Evolutionary conservation across 2,888 invertebrate species (phyloP), one percentile per base, ranked within the genome.

Genomic region (Eupeodes luniger): DNA sequence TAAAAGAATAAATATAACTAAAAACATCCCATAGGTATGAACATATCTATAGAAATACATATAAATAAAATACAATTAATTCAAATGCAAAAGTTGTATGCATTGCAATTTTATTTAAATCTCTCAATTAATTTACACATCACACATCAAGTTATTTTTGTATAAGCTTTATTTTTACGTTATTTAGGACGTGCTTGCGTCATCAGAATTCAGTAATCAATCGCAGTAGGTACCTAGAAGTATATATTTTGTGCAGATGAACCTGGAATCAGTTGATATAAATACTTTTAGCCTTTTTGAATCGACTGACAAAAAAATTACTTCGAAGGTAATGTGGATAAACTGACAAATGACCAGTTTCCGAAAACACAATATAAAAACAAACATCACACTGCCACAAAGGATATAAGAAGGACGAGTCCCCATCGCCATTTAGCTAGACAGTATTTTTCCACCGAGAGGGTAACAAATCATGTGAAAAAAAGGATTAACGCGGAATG

Each of bases 381-480:
- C 27, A 47, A 44, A 47, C n/a, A 7, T 19, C 36, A 27, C 49
- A 27, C 12, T 53, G 51, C 27, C 36, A 62, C 57, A 53, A 4
- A 53, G 61, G 27, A 79, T 53, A 79, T 53, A 76, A 61, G 66
- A 64, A 44, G 34, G 44, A 57, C 55, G 44, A 27, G 40, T 51
- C 27, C 34, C 12, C 2, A n/a, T 27, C 27, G 27, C 2, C 27
- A 27, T 27, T 27, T 47, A 57, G 84, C 72, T 79, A 67, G 47
- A 70, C 80, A 80, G 57, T 51, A 55, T 49, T 55, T 69, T 62
- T 27, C 27, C 55, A 69, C 14, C 44, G 81, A 77, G 72, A 77
- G 72, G 69, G 69, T 62, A 62, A 86, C 74, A 86, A 82, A 86
- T 85, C 85, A 82, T 69, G 81, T 77, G 78, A 78, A 86, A 82